Conservation (phyloP, 1,140 invertebrate species). For the Diachasma alloeum region DNA sequence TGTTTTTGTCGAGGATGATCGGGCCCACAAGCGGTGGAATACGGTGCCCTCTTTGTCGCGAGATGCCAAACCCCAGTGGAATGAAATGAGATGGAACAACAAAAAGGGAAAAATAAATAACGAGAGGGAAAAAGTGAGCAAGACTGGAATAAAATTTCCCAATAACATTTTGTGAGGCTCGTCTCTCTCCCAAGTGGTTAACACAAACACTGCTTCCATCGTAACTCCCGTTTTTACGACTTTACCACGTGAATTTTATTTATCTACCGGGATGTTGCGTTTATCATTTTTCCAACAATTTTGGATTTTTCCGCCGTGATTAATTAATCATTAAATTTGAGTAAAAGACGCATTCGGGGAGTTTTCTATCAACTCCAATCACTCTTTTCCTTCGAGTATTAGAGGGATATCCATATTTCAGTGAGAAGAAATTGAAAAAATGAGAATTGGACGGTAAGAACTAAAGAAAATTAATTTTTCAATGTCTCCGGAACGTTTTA, state of each 20-base stretch:
- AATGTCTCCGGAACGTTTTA: no score
- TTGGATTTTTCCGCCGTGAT: neutral
- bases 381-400: no score
- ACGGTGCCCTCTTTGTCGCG: neutral
- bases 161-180: slow-evolving; percentile 34
- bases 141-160: slow-evolving; percentile 42
- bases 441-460: no score
- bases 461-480: no score
- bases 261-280: neutral
- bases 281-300: neutral
- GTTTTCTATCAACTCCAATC: no score
- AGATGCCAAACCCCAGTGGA: neutral
- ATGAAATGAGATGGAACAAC: neutral
- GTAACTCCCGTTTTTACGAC: slow-evolving; percentile 43
- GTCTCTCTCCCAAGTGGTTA: slow-evolving; percentile 1
- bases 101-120: neutral
- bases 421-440: no score
- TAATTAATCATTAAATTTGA: neutral
- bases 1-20: slow-evolving; percentile 27
- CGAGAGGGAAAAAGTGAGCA: neutral
- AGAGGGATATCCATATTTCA: no score
- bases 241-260: slow-evolving; percentile 20
- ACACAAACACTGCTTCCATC: slow-evolving; percentile 13
- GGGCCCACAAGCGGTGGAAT: neutral
- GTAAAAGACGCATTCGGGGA: no score